A percentile compares a stretch with the other conserved stretches of the same genome.
These are phyloP conservation scores for Micronisus gabar DNA, from an alignment of 2,113 vertebrate genomes.

Conservation along the genomic window DNA sequence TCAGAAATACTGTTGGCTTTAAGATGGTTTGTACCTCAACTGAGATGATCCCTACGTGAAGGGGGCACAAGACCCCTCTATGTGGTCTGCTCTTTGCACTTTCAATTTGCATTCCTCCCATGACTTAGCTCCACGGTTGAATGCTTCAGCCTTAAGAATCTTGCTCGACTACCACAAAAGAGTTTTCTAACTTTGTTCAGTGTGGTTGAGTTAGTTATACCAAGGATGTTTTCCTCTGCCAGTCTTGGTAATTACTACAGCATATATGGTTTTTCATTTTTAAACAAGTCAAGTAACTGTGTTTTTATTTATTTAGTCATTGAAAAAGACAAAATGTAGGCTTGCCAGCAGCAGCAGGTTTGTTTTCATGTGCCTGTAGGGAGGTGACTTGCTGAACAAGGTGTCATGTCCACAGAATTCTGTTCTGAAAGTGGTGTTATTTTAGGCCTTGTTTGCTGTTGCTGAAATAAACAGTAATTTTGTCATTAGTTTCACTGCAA, in stretches of 20 bases:
- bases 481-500: background rate
- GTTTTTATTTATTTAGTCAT: no score
- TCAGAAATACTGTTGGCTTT: background rate
- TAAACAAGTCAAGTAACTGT: background rate
- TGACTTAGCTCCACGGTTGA: background rate
- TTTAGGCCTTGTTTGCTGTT: background rate
- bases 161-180: accelerated
- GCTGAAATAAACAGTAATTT: background rate
- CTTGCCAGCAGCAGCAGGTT: background rate
- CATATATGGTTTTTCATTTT: accelerated
- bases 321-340: background rate
- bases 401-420: background rate
- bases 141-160: background rate
- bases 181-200: background rate
- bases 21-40: accelerated
- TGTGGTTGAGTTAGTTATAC: background rate
- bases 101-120: accelerated
- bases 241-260: background rate
- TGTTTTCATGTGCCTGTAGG: accelerated
- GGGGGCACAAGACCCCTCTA: background rate
- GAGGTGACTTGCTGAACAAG: background rate
- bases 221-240: background rate
- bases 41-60: accelerated
- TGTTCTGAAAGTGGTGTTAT: background rate
- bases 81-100: background rate